Percentiles rank a stretch among this genome's conserved stretches.
phyloP scores from a whole-genome alignment of 2,113 vertebrate genomes.

The Pelobates fuscus region DNA sequence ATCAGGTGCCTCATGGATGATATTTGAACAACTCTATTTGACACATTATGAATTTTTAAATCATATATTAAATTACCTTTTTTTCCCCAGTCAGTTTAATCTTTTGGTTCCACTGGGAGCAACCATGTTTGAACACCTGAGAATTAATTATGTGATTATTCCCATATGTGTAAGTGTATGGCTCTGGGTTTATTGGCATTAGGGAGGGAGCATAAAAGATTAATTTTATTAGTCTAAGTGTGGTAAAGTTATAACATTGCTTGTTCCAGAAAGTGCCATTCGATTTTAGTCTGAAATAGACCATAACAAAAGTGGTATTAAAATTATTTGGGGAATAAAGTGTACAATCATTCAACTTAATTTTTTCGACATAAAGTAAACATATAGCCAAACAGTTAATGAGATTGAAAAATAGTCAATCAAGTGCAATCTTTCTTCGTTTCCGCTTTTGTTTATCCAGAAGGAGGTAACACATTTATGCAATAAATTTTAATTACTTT shows the following conservation, averaged over 20 bases:
- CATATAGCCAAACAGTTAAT: neutral
- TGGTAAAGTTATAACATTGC: slow-evolving; percentile 14
- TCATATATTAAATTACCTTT: slow-evolving; percentile 15
- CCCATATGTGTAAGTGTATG: slow-evolving; percentile 33
- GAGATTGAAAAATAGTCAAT: neutral
- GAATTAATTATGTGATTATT: slow-evolving; percentile 32
- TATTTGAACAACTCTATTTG: neutral
- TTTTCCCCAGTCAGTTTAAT: slow-evolving; percentile 11
- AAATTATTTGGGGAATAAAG: neutral
- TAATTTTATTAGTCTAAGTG: slow-evolving; percentile 22
- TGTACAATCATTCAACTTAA: neutral
- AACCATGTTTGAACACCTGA: slow-evolving; percentile 32
- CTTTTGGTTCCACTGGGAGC: slow-evolving; percentile 16
- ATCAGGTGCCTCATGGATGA: neutral
- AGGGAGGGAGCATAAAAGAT: slow-evolving; percentile 13
- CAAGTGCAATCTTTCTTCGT: neutral
- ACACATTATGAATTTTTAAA: neutral
- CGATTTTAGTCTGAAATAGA: slow-evolving; percentile 1
- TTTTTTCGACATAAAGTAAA: neutral
- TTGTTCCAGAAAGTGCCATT: neutral
- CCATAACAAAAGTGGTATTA: neutral
- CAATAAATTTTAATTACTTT: too few species aligned
- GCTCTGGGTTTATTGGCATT: slow-evolving; percentile 15
- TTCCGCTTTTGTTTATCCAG: too few species aligned
- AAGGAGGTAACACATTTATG: too few species aligned